A percentile compares a stretch with the other conserved stretches of the same genome.
phyloP scores from a whole-genome alignment of 1,140 invertebrate genomes.

The Chymomyza costata region DNA sequence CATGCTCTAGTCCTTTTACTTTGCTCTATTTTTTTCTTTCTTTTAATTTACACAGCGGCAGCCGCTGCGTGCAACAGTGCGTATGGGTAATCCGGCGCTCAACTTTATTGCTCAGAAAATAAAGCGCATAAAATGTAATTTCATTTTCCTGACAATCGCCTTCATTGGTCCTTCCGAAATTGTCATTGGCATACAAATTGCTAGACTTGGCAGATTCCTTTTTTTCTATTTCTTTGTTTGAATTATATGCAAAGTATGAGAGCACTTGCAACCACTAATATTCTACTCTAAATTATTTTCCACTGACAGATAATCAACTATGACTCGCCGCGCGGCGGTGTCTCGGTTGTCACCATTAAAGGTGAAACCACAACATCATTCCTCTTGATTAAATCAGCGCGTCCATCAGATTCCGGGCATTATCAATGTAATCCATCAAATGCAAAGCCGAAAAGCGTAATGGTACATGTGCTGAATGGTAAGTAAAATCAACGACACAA shows the following conservation, averaged over 20 bases:
- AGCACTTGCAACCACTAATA: constrained; percentile 22
- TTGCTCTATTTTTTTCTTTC: constrained; percentile 3
- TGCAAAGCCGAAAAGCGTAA: constrained; percentile 89
- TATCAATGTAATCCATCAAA: constrained; percentile 91
- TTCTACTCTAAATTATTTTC: constrained; percentile 14
- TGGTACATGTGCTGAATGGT: constrained; percentile 93
- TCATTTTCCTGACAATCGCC: constrained; percentile 4
- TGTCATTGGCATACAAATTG: constrained; percentile 50
- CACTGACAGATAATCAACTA: constrained; percentile 88
- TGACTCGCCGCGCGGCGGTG: constrained; percentile 89
- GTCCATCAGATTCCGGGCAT: constrained; percentile 84
- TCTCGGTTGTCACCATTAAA: constrained; percentile 84
- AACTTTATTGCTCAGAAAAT: constrained; percentile 65
- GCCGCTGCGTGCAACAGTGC: constrained; percentile 61
- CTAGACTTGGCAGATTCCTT: not conserved
- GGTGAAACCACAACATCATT: constrained; percentile 86
- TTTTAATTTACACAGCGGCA: constrained; percentile 46
- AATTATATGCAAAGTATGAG: no score
- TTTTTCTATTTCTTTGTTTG: constrained; percentile 2
- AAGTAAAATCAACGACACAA: constrained; percentile 77
- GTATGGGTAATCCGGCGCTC: constrained; percentile 60
- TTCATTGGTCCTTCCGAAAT: constrained; percentile 17
- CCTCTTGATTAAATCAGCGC: constrained; percentile 85
- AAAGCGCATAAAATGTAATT: constrained; percentile 41
- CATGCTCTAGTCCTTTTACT: constrained; percentile 7